Evolutionary conservation across 2,797 vertebrate species (phyloP).

Genomic region (Sparus aurata): DNA sequence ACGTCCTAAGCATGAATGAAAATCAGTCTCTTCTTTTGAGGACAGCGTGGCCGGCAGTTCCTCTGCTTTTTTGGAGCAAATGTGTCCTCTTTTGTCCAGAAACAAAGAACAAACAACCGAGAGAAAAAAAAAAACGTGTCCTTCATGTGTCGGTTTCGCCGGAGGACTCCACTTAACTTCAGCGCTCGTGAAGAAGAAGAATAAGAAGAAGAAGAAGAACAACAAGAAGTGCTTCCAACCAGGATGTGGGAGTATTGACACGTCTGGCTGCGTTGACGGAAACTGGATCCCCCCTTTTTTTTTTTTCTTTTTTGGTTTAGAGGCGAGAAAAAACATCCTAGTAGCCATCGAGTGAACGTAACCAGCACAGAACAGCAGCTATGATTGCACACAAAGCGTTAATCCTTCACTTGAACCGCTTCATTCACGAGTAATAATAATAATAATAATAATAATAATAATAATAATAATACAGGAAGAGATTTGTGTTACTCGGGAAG

Average conservation of each 20-base stretch:
- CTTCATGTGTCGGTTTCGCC: slow-evolving; percentile 4
- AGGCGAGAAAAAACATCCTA: slow-evolving; percentile 26
- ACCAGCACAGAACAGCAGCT: slow-evolving; percentile 39
- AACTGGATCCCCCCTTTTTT: slow-evolving; percentile 12
- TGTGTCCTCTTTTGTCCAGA: slow-evolving; percentile 26
- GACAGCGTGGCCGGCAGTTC: slow-evolving; percentile 10
- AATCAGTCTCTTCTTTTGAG: slow-evolving; percentile 23
- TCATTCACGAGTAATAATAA: slow-evolving; percentile 23
- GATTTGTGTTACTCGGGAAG: neutral
- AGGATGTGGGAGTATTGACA: slow-evolving; percentile 5
- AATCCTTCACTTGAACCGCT: slow-evolving; percentile 33
- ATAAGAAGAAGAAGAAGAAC: neutral
- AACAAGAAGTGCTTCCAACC: slow-evolving; percentile 8
- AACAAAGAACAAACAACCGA: neutral
- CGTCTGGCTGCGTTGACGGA: slow-evolving; percentile 5
- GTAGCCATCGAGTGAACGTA: slow-evolving; percentile 63
- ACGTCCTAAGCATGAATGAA: slow-evolving; percentile 25
- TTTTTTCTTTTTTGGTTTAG: slow-evolving; percentile 34
- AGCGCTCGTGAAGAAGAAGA: slow-evolving; percentile 12
- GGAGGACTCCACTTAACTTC: neutral
- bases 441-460: slow-evolving; percentile 26
- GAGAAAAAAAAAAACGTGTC: slow-evolving; percentile 1
- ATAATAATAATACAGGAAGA: slow-evolving; percentile 27
- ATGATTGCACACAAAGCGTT: slow-evolving; percentile 48
- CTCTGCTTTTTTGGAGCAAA: slow-evolving; percentile 22